phyloP scores from a whole-genome alignment of 2,113 vertebrate species.

The Gobius niger region DNA sequence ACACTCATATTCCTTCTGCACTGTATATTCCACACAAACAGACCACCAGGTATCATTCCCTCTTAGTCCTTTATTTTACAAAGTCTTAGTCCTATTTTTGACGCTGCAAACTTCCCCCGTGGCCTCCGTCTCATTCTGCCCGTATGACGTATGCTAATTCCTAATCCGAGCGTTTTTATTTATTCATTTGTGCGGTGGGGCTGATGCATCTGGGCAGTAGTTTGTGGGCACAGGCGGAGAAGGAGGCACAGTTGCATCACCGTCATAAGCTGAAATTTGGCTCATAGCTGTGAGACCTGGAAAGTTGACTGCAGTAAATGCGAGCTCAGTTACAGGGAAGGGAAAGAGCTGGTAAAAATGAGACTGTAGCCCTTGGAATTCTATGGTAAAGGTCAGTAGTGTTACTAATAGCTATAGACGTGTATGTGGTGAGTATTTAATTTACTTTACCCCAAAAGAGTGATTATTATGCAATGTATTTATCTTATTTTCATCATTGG shows the following conservation, averaged over 20 bases:
- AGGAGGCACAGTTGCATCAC: conserved; percentile 5
- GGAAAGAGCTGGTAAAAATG: not conserved
- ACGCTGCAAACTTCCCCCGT: conserved; percentile 8
- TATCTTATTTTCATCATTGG: too few relatives aligned
- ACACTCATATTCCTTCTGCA: not conserved
- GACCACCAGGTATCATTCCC: too few relatives aligned
- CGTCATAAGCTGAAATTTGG: conserved; percentile 4
- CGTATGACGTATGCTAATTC: conserved; percentile 27
- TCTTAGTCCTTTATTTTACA: too few relatives aligned
- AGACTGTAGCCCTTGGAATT: not conserved
- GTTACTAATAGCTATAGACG: too few relatives aligned
- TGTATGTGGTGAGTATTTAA: too few relatives aligned
- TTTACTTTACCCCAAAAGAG: too few relatives aligned
- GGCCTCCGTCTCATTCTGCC: conserved; percentile 15
- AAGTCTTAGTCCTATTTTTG: too few relatives aligned
- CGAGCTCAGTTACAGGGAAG: not conserved
- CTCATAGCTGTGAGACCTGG: not conserved
- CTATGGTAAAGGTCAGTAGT: too few relatives aligned
- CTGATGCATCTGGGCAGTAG: conserved; percentile 5
- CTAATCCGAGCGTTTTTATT: conserved; percentile 13
- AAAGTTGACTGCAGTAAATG: not conserved
- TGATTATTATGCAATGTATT: too few relatives aligned
- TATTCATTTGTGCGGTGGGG: conserved; percentile 16
- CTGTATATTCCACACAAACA: not conserved
- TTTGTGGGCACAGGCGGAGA: conserved; percentile 7